Base-by-base conservation (phyloP, 30 jellyfish, hydroid and myxozoan species). In the Sanderia malayensis region DNA sequence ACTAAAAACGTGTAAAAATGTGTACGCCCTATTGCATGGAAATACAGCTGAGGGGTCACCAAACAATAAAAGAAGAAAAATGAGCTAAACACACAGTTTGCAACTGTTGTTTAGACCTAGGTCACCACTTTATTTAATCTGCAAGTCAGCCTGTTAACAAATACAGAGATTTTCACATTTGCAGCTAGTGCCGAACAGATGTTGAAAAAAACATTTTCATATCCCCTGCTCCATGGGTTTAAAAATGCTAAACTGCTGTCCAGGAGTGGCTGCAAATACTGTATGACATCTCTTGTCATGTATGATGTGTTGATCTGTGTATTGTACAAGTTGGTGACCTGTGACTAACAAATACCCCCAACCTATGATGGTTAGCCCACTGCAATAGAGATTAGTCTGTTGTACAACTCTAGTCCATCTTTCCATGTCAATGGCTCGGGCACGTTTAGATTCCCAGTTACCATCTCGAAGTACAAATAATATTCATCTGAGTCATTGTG, bases 221-320 rank as follows among this genome's bases (percentile, higher is more conserved):
- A 37, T 37, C 52, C 52, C 52, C 52, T 37, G 52, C 52, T 37
- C 52, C 52, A 37, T 37, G 52, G 52, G 13, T 37, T 37, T 37
- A 37, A 37, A 37, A 37, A 37, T 37, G 52, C 52, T 37, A 37
- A 37, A 37, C 52, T 37, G 52, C 52, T 37, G 52, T 37, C 13
- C 52, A 37, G 52, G 52, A 37, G 52, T 37, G 52, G 52, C 52
- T 37, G 52, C 52, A 37, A 37, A 37, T 37, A 37, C 52, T 37
- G 52, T 13, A 37, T 37, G 52, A 13, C 52, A 37, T 37, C 52
- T 13, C 13, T 4, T 37, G 52, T 37, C 13, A 37, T 37, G 52
- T 37, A 37, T 37, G 52, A 37, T 37, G 52, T 37, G 52, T 37
- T 37, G 52, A 37, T 13, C 52, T 37, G 52, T 37, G 52, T 37